These are phyloP conservation scores for Conus canariensis DNA, from an alignment of 2,888 invertebrate genomes.

Conservation along the genomic window DNA sequence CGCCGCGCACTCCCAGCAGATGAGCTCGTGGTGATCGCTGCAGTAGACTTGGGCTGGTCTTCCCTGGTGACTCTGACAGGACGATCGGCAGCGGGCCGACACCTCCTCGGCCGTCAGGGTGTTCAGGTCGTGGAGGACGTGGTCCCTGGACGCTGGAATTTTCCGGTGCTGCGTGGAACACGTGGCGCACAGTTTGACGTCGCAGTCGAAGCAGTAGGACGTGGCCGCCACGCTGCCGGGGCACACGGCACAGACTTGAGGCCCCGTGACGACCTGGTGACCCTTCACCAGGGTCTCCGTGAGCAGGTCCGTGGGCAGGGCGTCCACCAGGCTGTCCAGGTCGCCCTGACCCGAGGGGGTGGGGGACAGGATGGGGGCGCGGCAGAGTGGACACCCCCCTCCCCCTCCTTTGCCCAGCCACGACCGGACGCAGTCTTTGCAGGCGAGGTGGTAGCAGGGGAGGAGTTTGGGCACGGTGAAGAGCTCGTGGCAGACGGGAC, in stretches of 20 bases:
- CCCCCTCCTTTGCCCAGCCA: neutral
- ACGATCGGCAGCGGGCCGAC: neutral
- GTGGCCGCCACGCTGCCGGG: neutral
- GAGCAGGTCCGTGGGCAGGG: neutral
- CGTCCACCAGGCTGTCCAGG: neutral
- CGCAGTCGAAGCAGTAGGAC: neutral
- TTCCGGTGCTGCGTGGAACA: neutral
- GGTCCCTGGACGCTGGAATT: neutral
- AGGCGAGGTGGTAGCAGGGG: neutral
- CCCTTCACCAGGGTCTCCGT: neutral
- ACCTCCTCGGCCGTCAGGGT: neutral
- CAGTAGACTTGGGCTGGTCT: neutral
- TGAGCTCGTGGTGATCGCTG: neutral
- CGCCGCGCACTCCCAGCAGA: neutral
- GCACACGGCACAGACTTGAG: neutral
- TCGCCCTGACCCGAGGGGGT: neutral
- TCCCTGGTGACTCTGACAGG: neutral
- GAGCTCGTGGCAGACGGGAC: neutral
- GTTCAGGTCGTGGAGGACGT: neutral
- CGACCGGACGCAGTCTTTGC: neutral
- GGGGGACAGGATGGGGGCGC: neutral
- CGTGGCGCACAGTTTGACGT: neutral
- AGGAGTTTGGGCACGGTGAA: neutral
- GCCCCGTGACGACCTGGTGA: neutral
- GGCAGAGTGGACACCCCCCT: neutral